Evolutionary conservation across 2,113 vertebrate genomes (phyloP), one percentile per base, ranked within the genome.

Genomic region (Setophaga coronata): DNA sequence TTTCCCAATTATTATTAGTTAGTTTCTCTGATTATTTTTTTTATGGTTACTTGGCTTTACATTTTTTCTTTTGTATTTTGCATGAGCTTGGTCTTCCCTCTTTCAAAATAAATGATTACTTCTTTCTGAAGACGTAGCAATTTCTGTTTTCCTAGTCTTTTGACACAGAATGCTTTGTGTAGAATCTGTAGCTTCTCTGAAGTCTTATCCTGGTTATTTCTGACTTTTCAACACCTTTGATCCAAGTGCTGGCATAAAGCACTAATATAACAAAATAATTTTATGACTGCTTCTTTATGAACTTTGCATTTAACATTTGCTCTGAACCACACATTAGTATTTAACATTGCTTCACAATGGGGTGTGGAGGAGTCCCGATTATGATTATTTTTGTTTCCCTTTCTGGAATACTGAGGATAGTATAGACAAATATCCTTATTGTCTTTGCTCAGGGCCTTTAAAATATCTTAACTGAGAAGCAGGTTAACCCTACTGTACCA

Each of bases 61-160:
- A 72, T 17, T 47, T 83, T 81, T 2, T 0, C 5, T 56, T 72
- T 42, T 56, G 2, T 1, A 42, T 54, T 66, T 72, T 69, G 5
- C 12, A 33, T 77, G 31, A 65, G 2, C 9, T 69, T 60, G 1
- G 12, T 45, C 26, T 92, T 79, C 14, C 21, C 47, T 67, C 23
- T 7, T 82, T 38, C 1, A 1, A 47, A 91, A 71, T 4, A 72
- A 62, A 34, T 24, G 0, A 7, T 26, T 38, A 6, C 7, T 45
- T 50, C 14, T n/a, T 60, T 60, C 45, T 65, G 18, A 78, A 77
- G 24, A 47, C 1, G 12, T 14, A 56, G 1, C 1, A 42, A 13
- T 61, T 65, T n/a, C 28, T 74, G 7, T 85, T 78, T 74, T 88
- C 70, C 33, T 42, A 57, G 20, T 31, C 15, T 79, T 70, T 54